Evolutionary conservation across 2,113 vertebrate species (phyloP).

Genomic region (Indicator maculatus): DNA sequence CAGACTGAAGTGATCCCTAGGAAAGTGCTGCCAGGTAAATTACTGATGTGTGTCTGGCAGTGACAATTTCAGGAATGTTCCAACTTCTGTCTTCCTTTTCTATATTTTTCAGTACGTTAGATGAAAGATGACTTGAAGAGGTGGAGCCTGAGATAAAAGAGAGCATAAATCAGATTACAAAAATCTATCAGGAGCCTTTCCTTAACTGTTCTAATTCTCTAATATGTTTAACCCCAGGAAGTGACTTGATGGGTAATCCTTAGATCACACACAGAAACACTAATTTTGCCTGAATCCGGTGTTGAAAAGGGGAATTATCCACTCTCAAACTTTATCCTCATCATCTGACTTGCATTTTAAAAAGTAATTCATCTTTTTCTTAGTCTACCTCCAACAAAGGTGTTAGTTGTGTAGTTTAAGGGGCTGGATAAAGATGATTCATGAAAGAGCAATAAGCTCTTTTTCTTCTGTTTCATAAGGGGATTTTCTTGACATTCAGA

Average conservation of each 20-base stretch:
- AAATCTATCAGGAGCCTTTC: neutral
- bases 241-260: constrained; percentile 52
- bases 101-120: constrained; percentile 26
- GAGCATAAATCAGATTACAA: constrained; percentile 52
- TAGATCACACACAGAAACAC: constrained; percentile 55
- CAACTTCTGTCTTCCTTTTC: neutral
- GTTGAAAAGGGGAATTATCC: constrained; percentile 69
- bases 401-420: constrained; percentile 25
- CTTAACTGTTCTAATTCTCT: constrained; percentile 34
- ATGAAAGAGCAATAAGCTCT: constrained; percentile 7
- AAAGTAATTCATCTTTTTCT: constrained; percentile 25
- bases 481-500: constrained; percentile 39
- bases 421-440: constrained; percentile 26
- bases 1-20: neutral
- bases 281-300: constrained; percentile 63
- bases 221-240: constrained; percentile 61
- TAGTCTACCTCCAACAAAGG: constrained; percentile 50
- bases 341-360: constrained; percentile 59
- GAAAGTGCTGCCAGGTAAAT: constrained; percentile 1
- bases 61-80: constrained; percentile 29
- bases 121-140: neutral
- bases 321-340: constrained; percentile 50
- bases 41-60: neutral
- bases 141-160: constrained; percentile 55
- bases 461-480: neutral